A percentile compares a stretch with the other conserved stretches of the same genome.
These are phyloP conservation scores for Bathynomus jamesi DNA, from an alignment of 1,140 invertebrate species.

Conservation along the genomic window DNA sequence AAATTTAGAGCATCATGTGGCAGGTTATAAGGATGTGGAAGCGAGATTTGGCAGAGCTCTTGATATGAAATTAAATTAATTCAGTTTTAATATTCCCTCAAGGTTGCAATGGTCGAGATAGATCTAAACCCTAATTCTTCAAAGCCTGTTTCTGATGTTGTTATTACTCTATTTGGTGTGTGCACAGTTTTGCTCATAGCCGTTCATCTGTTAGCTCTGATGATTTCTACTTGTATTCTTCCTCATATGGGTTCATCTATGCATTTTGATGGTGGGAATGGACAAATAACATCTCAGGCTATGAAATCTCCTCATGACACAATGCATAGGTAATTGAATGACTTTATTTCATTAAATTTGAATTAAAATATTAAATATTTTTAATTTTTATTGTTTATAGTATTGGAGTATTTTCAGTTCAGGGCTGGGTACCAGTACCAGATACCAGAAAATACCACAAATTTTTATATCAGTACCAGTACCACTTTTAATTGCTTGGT, in stretches of 20 bases:
- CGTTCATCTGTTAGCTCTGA: constrained; percentile 94
- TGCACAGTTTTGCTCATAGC: constrained; percentile 93
- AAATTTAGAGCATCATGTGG: not conserved
- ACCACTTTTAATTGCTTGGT: too few species aligned
- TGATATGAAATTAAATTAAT: constrained; percentile 11
- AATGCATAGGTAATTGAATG: constrained; percentile 23
- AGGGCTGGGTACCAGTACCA: too few species aligned
- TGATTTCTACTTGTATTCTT: constrained; percentile 98
- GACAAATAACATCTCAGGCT: constrained; percentile 15
- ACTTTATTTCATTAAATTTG: too few species aligned
- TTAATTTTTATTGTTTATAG: too few species aligned
- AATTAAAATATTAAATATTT: too few species aligned
- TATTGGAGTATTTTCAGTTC: too few species aligned
- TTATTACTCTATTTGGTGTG: constrained; percentile 87
- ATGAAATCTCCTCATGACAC: constrained; percentile 35
- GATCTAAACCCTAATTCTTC: too few species aligned
- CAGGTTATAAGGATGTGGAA: not conserved
- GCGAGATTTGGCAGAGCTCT: not conserved
- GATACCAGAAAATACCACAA: too few species aligned
- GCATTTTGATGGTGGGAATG: constrained; percentile 21
- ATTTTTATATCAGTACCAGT: too few species aligned
- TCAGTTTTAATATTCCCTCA: constrained; percentile 42
- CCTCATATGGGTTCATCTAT: constrained; percentile 69
- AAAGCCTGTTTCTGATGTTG: constrained; percentile 62
- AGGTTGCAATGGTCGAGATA: constrained; percentile 93